Evolutionary conservation across 1,140 invertebrate genomes (phyloP), one percentile per base, ranked within the genome.

Genomic region (Ceratosolen fusciceps): DNA sequence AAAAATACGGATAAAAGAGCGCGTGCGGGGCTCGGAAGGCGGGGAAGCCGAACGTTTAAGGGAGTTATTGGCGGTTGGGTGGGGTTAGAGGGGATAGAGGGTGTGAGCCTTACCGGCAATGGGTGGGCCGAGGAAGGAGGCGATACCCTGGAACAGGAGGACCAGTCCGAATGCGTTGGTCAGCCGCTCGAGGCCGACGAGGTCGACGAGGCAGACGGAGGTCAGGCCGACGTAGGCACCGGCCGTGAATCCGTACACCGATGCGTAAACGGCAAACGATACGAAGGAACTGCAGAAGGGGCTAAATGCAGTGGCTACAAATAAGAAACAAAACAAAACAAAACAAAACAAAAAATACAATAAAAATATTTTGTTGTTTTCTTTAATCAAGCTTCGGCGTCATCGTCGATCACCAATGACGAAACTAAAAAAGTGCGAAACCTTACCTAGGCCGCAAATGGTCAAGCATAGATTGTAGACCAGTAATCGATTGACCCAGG

Each of bases 91-190:
- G 43, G 43, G 43, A 16, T 16, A 21, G 49, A 3, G 21, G 16
- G 26, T 19, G 1, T 10, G 12, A 1, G n/a, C 76, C 80, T 90
- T 92, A 97, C 96, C 97, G 88, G 94, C 96, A 81, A 98, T 93
- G 26, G 97, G 97, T 76, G 97, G 94, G 65, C 97, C 97, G 73
- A 97, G 92, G 8, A 98, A 91, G 19, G 96, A 96, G 19, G 97
- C 97, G 56, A 98, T 93, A 29, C 97, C 97, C 92, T 98, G 96
- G 90, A 98, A 98, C 14, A 98, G 92, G 76, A 97, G 90, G 9
- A 98, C 90, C 10, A 98, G 90, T n/a, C 97, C 97, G 88, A 98
- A 98, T 1, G 96, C 96, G 88, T 98, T 98, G 0, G 97, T 98
- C 47, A 98, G 90, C 83, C 93, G 95, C 60, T 98, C 96, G 68